Percentiles rank a stretch among this genome's conserved stretches.
These are phyloP conservation scores for Arizona elegans DNA, from an alignment of 2,113 vertebrate species.

Conservation along the genomic window DNA sequence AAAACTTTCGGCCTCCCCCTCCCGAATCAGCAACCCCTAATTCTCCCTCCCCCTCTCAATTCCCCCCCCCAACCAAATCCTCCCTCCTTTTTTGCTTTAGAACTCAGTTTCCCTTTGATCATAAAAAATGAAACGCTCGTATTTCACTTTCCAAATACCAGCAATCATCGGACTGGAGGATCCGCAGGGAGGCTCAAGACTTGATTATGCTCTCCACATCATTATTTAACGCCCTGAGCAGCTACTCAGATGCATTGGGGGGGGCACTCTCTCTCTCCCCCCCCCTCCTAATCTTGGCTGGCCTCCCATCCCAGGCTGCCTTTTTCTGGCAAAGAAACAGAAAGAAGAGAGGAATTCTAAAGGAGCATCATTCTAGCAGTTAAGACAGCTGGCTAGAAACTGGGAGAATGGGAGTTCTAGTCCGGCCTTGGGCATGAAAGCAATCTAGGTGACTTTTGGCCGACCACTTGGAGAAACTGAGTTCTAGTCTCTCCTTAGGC, in stretches of 20 bases:
- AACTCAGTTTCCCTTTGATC: conserved; percentile 72
- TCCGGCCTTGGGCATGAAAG: background rate
- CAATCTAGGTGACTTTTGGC: background rate
- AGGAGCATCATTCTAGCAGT: background rate
- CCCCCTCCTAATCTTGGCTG: too few species aligned
- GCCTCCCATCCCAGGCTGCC: conserved; percentile 4
- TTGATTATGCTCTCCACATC: conserved; percentile 66
- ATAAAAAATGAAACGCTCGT: conserved; percentile 62
- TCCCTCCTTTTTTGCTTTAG: conserved; percentile 57
- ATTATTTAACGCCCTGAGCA: conserved; percentile 65
- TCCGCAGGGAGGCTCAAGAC: conserved; percentile 58
- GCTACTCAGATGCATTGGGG: background rate
- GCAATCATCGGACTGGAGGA: conserved; percentile 67
- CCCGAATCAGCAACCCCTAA: background rate
- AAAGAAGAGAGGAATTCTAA: background rate
- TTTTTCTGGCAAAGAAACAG: conserved; percentile 52
- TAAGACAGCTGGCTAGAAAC: background rate
- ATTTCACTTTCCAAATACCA: conserved; percentile 76
- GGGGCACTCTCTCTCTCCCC: background rate
- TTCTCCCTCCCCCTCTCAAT: background rate
- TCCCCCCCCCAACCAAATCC: background rate
- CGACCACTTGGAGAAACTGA: too few species aligned
- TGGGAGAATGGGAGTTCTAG: background rate
- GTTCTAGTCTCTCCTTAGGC: background rate
- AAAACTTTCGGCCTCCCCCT: conserved; percentile 23